Evolutionary conservation across 1,140 invertebrate species (phyloP), one percentile per base, ranked within the genome.

Genomic region (Saxidomus purpurata): DNA sequence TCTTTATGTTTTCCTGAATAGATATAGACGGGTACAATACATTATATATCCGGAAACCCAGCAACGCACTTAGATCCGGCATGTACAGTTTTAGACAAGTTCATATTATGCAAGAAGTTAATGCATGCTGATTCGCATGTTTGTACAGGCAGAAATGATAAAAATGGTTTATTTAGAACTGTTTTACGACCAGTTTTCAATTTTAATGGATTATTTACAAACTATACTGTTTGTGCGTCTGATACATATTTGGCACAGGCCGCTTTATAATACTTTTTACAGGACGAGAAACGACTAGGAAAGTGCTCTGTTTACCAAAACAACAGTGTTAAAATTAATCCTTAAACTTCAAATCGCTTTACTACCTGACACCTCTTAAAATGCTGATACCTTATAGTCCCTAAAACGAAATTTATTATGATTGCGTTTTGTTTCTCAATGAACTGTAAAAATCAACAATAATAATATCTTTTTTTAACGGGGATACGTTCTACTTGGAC

Each of bases 61-160:
- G 59, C 59, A 63, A 63, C 59, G 59, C n/a, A 28, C 0, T n/a
- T 63, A 1, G 25, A 43, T 55, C 19, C 52, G 19, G 19, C 19
- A 55, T 22, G 15, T 55, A 55, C 52, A 55, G 8, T 55, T 55
- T 55, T 55, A 55, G 8, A 55, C 52, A 55, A 55, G 9, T 19
- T 55, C 52, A 63, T 63, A n/a, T 63, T 9, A 28, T 11, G 59
- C 3, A n/a, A n/a, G 8, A n/a, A 6, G 59, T 28, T 80, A 80
- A 80, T 80, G 77, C 52, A 80, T 19, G n/a, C 28, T 80, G 77
- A 80, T 80, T 80, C 28, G 77, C 11, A 59, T 80, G 77, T 80
- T 80, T 80, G 40, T 19, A 31, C 77, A 28, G n/a, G 22, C 52
- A 55, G 19, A 59, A n/a, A 36, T 22, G 49, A 80, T 59, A 80